Base-by-base conservation (phyloP, 2,888 invertebrate genomes). In the Lasioglossum zephyrum region DNA sequence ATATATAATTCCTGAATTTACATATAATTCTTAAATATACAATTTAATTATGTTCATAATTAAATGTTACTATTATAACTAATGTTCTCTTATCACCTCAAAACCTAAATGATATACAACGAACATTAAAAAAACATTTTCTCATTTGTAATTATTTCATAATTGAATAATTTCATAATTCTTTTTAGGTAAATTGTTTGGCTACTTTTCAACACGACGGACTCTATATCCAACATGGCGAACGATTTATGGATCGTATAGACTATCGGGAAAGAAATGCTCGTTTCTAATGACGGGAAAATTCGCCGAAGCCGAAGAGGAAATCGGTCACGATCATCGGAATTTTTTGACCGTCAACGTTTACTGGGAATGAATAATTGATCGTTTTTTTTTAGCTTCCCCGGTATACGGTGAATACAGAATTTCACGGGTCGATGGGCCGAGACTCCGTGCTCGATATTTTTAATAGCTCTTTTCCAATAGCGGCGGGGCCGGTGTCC, bases 391-490 rank as follows among this genome's bases (percentile, higher is more conserved):
- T 49, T 39, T 74, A 72, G 75, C 78, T 26, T 44, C 77, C 86
- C 49, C 53, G 66, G 39, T 69, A 57, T 57, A 49, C 86, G 81
- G 39, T 60, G 87, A 84, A 87, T 87, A 84, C 63, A 75, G 84
- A 70, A 88, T 90, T 89, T 89, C 80, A 89, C 86, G 84, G 81
- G 81, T 79, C 44, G 78, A 66, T 80, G 73, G 78, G 76, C 47
- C 85, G 79, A 79, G 77, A 36, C 85, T 79, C 77, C 73, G 76
- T 85, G 80, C 73, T 76, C 82, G 69, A 81, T 90, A 88, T 86
- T 90, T 89, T 89, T 81, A 86, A 86, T 86, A 81, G 75, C 86
- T 82, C 78, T 82, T 86, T 87, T 87, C 82, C 87, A 86, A 83
- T 83, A 78, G 22, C 78, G 49, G 66, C 39, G 47, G 26, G 77